Conservation (phyloP, 2,113 vertebrate genomes). For the Gadus macrocephalus region DNA sequence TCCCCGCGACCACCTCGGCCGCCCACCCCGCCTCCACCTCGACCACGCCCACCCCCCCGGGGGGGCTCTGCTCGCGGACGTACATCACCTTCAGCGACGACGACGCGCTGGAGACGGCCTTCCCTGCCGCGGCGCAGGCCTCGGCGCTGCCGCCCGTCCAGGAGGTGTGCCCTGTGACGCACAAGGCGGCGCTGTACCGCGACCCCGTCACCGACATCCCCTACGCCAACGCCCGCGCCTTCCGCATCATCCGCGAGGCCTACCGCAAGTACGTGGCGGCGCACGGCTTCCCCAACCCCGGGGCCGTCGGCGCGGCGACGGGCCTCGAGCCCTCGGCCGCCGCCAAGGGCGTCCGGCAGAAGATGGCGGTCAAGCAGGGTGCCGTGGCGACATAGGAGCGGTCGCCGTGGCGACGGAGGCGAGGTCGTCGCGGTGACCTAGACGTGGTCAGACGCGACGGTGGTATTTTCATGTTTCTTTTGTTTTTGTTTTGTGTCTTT, state of each 20-base stretch:
- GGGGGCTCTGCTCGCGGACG: conserved; percentile 83
- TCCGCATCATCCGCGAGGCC: conserved; percentile 92
- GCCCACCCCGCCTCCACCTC: conserved; percentile 28
- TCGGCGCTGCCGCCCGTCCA: conserved; percentile 73
- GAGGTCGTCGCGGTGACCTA: conserved; percentile 49
- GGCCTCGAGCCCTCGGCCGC: conserved; percentile 59
- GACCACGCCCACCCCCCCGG: conserved; percentile 51
- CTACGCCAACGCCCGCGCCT: conserved; percentile 85
- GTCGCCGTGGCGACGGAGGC: conserved; percentile 49
- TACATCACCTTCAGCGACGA: conserved; percentile 93
- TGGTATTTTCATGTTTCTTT: not conserved
- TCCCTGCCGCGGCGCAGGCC: conserved; percentile 57
- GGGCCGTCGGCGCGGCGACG: conserved; percentile 57
- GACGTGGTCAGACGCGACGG: conserved; percentile 5
- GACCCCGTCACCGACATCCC: conserved; percentile 96
- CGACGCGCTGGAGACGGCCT: conserved; percentile 79
- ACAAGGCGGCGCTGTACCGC: conserved; percentile 84
- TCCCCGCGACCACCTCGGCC: conserved; percentile 38
- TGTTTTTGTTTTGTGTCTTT: not conserved
- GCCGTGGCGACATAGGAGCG: conserved; percentile 48
- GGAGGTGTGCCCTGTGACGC: conserved; percentile 92
- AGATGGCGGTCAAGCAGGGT: conserved; percentile 80
- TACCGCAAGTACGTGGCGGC: conserved; percentile 92
- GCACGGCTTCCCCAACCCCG: conserved; percentile 80
- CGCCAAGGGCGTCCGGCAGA: conserved; percentile 72